Evolutionary conservation across 64 coral and sea anemone species (phyloP), one percentile per base, ranked within the genome.

Genomic region (Montipora capricornis): DNA sequence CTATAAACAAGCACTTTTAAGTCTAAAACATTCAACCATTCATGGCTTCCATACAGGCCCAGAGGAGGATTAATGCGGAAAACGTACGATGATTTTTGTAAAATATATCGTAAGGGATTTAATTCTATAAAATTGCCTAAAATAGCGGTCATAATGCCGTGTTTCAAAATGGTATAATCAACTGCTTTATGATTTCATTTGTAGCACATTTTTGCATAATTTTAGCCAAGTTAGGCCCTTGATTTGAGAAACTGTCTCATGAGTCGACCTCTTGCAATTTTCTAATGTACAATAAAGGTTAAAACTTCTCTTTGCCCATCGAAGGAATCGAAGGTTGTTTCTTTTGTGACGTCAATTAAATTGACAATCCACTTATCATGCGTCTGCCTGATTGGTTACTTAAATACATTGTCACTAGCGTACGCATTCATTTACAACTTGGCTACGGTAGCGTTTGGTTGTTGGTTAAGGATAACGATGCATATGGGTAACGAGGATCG

Each of bases 271-370:
- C 10, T 29, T 4, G 7, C 3, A 76, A 45, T 76, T 76, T 76
- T 76, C 52, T 76, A 37, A 24, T 76, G 29, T 44, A 47, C 37
- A 9, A 44, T 14, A 19, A 10, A 4, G 3, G 46, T 11, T 8
- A 13, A 8, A 14, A 2, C 37, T 37, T 2, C 37, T 37, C 37
- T 37, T 37, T 37, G 37, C 37, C 37, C 37, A 76, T 37, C 6
- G 46, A 76, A 10, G 61, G 46, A 37, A 37, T 37, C 29, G 29
- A 37, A 37, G 52, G 74, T 37, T 47, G 29, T 44, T 13, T 16
- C 29, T 49, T 49, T 46, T 86, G 44, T 86, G 44, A 71, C 82
- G 82, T 86, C 82, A 73, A 49, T 9, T 7, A 45, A 46, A n/a
- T 6, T 59, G 14, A 17, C 6, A 67, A 17, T 71, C 3, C 19